phyloP scores from a whole-genome alignment of 2,888 invertebrate genomes.

The Drosophila quasianomalipes region DNA sequence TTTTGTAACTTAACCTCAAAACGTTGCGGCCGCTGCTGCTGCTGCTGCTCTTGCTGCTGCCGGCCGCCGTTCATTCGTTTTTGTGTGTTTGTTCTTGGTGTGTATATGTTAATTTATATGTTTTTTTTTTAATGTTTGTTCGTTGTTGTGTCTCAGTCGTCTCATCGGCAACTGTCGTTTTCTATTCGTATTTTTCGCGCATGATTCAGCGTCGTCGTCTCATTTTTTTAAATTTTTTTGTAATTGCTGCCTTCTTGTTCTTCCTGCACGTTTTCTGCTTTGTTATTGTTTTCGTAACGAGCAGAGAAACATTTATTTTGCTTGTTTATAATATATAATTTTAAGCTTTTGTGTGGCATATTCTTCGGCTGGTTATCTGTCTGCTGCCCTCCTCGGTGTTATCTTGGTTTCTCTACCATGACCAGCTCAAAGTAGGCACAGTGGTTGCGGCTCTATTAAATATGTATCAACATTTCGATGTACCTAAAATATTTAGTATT shows the following conservation, averaged over 20 bases:
- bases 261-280: slow-evolving; percentile 50
- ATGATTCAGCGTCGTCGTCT: slow-evolving; percentile 67
- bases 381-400: slow-evolving; percentile 43
- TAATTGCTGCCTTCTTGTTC: slow-evolving; percentile 33
- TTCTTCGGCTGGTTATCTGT: slow-evolving; percentile 51
- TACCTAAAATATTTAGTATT: neutral
- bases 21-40: slow-evolving; percentile 58
- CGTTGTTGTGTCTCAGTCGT: slow-evolving; percentile 18
- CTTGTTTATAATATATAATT: slow-evolving; percentile 52
- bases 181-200: slow-evolving; percentile 66
- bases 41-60: slow-evolving; percentile 46
- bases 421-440: slow-evolving; percentile 74
- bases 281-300: slow-evolving; percentile 66
- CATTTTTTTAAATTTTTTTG: slow-evolving; percentile 45
- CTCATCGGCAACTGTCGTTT: slow-evolving; percentile 43
- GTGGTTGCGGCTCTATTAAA: slow-evolving; percentile 35
- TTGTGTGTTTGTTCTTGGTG: slow-evolving; percentile 20
- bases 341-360: slow-evolving; percentile 50
- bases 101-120: slow-evolving; percentile 69
- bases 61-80: slow-evolving; percentile 47
- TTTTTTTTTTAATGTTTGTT: slow-evolving; percentile 42
- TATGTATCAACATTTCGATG: neutral
- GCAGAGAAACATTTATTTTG: slow-evolving; percentile 42
- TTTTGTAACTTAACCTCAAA: slow-evolving; percentile 79
- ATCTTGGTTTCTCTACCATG: slow-evolving; percentile 65